phyloP scores from a whole-genome alignment of 2,888 invertebrate species.

The Trisateles emortualis region DNA sequence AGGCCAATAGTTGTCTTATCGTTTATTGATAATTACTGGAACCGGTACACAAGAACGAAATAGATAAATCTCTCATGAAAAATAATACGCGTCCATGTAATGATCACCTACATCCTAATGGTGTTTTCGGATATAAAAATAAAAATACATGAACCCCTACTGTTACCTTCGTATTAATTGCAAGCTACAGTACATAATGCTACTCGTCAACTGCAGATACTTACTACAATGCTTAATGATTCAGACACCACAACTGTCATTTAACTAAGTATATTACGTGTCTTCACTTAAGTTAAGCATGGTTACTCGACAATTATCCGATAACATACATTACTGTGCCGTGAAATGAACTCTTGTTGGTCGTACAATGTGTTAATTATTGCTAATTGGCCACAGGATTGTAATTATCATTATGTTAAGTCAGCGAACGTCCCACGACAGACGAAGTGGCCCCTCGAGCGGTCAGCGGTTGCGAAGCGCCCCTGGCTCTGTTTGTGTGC shows the following conservation, averaged over 20 bases:
- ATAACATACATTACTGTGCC: constrained; percentile 41
- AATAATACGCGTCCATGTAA: constrained; percentile 63
- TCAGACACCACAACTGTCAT: constrained; percentile 44
- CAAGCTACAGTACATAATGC: constrained; percentile 56
- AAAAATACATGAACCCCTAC: constrained; percentile 71
- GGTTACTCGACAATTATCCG: constrained; percentile 26
- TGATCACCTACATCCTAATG: constrained; percentile 61
- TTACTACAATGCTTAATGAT: constrained; percentile 54
- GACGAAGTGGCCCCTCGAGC: constrained; percentile 34
- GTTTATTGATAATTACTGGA: constrained; percentile 80
- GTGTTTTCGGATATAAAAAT: constrained; percentile 78
- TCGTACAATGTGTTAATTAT: constrained; percentile 48
- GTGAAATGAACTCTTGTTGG: constrained; percentile 43
- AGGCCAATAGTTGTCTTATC: constrained; percentile 78
- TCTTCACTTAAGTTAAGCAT: constrained; percentile 25
- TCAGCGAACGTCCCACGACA: constrained; percentile 47
- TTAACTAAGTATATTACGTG: constrained; percentile 38
- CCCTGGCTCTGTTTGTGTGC: constrained; percentile 24
- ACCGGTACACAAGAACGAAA: constrained; percentile 77
- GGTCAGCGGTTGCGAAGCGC: constrained; percentile 24
- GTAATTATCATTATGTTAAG: constrained; percentile 43
- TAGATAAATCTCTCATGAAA: constrained; percentile 58
- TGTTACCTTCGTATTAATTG: constrained; percentile 46
- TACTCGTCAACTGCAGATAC: constrained; percentile 50
- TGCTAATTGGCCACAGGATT: constrained; percentile 49